These are phyloP conservation scores for Heliothis virescens DNA, from an alignment of 1,140 invertebrate genomes.

Conservation along the genomic window DNA sequence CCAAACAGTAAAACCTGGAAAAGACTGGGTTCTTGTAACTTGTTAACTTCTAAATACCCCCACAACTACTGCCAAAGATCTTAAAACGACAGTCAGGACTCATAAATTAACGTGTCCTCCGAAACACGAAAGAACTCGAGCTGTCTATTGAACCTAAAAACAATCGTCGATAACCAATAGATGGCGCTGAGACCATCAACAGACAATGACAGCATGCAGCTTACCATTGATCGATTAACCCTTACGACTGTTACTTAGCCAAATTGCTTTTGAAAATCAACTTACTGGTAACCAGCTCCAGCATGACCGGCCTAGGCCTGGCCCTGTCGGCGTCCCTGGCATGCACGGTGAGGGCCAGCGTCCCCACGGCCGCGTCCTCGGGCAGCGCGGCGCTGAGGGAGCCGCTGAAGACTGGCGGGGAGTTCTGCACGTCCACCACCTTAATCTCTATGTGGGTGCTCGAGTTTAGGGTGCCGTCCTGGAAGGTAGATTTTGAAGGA, in stretches of 20 bases:
- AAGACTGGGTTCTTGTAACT: too few relatives aligned
- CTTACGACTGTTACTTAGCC: too few relatives aligned
- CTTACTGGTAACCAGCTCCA: constrained; percentile 94
- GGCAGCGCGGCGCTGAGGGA: constrained; percentile 92
- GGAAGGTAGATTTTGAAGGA: constrained; percentile 45
- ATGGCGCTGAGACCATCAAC: not conserved
- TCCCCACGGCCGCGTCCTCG: constrained; percentile 95
- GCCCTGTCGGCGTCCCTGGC: constrained; percentile 94
- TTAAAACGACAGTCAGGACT: too few relatives aligned
- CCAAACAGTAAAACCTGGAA: too few relatives aligned
- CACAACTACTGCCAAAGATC: too few relatives aligned
- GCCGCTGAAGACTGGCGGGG: constrained; percentile 93
- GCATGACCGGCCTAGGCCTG: constrained; percentile 91
- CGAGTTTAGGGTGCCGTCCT: constrained; percentile 93
- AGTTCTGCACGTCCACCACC: constrained; percentile 94
- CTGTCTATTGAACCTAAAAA: too few relatives aligned
- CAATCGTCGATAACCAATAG: not conserved
- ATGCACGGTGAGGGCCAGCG: constrained; percentile 91
- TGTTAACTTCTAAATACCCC: too few relatives aligned
- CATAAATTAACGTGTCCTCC: too few relatives aligned
- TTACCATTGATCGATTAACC: too few relatives aligned
- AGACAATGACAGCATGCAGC: not conserved
- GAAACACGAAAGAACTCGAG: too few relatives aligned
- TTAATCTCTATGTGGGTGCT: constrained; percentile 91
- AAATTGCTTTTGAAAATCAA: constrained; percentile 43